These are phyloP conservation scores for Myripristis murdjan DNA, from an alignment of 2,797 vertebrate species.

Conservation along the genomic window DNA sequence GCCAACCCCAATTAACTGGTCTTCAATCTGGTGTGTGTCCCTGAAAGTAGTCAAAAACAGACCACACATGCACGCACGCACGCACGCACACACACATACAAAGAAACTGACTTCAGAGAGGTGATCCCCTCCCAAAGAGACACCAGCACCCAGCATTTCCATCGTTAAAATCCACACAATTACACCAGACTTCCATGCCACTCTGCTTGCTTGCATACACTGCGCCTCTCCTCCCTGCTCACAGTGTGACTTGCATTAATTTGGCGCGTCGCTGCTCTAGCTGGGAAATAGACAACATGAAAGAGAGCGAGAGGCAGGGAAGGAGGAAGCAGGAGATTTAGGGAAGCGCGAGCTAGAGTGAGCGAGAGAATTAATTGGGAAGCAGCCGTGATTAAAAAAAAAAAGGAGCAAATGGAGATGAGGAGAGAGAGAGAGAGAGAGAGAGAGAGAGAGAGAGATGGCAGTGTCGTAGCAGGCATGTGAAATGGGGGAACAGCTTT, in stretches of 20 bases:
- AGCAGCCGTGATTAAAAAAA: neutral
- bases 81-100: too few relatives aligned
- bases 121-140: too few relatives aligned
- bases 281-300: slow-evolving; percentile 23
- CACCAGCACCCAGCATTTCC: neutral
- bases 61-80: too few relatives aligned
- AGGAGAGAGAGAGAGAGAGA: neutral
- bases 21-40: too few relatives aligned
- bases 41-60: too few relatives aligned
- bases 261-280: slow-evolving; percentile 19
- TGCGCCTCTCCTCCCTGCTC: slow-evolving; percentile 4
- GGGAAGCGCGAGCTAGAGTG: slow-evolving; percentile 3
- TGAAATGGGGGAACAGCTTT: neutral
- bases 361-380: slow-evolving; percentile 1
- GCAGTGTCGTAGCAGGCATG: slow-evolving; percentile 8
- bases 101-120: too few relatives aligned
- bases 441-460: slow-evolving; percentile 11
- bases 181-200: neutral
- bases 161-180: slow-evolving; percentile 19
- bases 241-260: slow-evolving; percentile 49
- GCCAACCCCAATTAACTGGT: too few relatives aligned
- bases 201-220: neutral
- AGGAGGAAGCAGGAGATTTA: slow-evolving; percentile 25
- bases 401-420: neutral
- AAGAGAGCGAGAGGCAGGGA: slow-evolving; percentile 34